phyloP scores from a whole-genome alignment of 2,888 invertebrate genomes.

The Achlya flavicornis region DNA sequence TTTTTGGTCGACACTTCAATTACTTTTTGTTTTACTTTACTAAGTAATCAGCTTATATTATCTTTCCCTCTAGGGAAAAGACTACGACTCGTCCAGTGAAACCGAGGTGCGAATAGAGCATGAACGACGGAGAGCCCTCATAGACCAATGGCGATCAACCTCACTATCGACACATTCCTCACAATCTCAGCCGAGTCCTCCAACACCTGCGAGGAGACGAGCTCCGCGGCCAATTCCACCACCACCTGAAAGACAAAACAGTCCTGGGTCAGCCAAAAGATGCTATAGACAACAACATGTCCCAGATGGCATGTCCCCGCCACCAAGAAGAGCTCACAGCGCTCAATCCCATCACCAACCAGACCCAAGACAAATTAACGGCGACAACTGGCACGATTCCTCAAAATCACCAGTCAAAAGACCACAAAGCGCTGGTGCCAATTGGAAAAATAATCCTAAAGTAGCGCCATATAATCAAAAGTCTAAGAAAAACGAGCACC shows the following conservation, averaged over 20 bases:
- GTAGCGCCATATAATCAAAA: slow-evolving; percentile 72
- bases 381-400: slow-evolving; percentile 73
- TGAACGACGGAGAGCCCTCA: slow-evolving; percentile 86
- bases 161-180: slow-evolving; percentile 82
- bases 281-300: slow-evolving; percentile 69
- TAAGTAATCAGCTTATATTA: neutral
- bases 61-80: slow-evolving; percentile 86
- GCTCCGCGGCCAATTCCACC: slow-evolving; percentile 60
- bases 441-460: slow-evolving; percentile 77
- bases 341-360: slow-evolving; percentile 65
- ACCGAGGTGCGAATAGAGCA: slow-evolving; percentile 88
- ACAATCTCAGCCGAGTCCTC: slow-evolving; percentile 64
- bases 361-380: slow-evolving; percentile 65
- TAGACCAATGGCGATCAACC: slow-evolving; percentile 91
- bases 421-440: slow-evolving; percentile 73
- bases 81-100: slow-evolving; percentile 91
- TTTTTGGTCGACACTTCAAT: slow-evolving; percentile 5
- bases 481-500: slow-evolving; percentile 66
- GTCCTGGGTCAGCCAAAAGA: slow-evolving; percentile 62
- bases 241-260: slow-evolving; percentile 70
- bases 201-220: slow-evolving; percentile 68
- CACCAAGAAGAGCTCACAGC: slow-evolving; percentile 67
- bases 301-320: slow-evolving; percentile 73
- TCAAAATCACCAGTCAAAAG: slow-evolving; percentile 75
- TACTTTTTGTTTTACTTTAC: neutral